Base-by-base conservation (phyloP, 2,113 vertebrate species). In the Cyprinodon brontotheroides region DNA sequence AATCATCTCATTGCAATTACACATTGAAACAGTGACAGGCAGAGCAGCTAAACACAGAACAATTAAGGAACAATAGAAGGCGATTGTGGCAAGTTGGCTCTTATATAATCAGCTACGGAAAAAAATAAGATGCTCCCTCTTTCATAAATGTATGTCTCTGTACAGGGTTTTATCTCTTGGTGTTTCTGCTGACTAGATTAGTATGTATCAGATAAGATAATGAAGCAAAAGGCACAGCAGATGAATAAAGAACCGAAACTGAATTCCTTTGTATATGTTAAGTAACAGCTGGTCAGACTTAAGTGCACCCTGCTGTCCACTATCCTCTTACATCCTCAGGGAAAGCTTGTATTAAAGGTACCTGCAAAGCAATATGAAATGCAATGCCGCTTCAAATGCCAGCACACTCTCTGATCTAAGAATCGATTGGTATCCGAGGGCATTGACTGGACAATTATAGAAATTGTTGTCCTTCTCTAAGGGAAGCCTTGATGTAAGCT, bases 401-500 rank as follows among this genome's bases (percentile, higher is more conserved):
- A 37, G 76, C 53, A 59, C 59, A 67, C 48, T 6, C 48, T 20
- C 22, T 43, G 43, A 15, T 12, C 7, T 3, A 65, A 62, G 14
- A 53, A n/a, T 77, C 67, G 75, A 87, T 81, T 40, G 64, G 6
- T 20, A 57, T 6, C 14, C 6, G 11, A n/a, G 61, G 71, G 70
- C 68, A 13, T 48, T 37, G 65, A 79, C 75, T 83, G 71, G 81
- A 79, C 70, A 79, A 65, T 64, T 43, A 59, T 15, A 60, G 38
- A 66, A 41, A 61, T 47, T 84, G 14, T 68, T 36, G 69, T 81
- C 77, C 29, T 17, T 74, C 37, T 82, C 66, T 14, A 60, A 65
- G 43, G 73, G 70, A 68, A 63, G 70, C n/a, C 65, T 70, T 48
- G 37, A 59, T 83, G 70, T 76, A 81, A 86, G 78, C 73, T 79